Conservation (phyloP, 2,797 vertebrate genomes). For the Uromys caudimaculatus region DNA sequence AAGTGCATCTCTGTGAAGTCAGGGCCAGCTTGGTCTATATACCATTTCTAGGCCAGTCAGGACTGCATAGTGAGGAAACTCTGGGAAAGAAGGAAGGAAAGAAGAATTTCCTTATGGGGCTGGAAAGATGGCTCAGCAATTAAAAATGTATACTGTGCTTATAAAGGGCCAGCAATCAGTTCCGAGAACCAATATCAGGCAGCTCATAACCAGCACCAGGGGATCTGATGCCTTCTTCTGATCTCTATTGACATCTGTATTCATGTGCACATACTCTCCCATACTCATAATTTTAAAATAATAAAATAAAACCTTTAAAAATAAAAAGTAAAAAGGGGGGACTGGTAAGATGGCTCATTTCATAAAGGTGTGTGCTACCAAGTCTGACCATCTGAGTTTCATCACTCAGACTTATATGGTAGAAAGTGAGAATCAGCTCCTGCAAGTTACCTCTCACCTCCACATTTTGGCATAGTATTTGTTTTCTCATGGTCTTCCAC, state of each 20-base stretch:
- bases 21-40: background rate
- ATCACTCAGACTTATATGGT: background rate
- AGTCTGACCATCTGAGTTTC: too few species aligned
- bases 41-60: background rate
- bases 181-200: too few species aligned
- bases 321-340: background rate
- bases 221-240: background rate
- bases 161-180: too few species aligned
- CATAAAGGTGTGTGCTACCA: background rate
- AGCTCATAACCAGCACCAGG: background rate
- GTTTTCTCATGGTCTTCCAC: background rate
- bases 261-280: background rate
- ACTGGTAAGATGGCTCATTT: background rate
- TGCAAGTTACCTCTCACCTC: background rate
- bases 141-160: too few species aligned
- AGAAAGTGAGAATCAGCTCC: background rate
- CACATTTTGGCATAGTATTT: background rate
- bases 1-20: too few species aligned
- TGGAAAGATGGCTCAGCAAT: too few species aligned
- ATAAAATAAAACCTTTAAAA: background rate
- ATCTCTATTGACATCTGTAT: background rate
- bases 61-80: background rate
- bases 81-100: background rate
- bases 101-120: background rate
- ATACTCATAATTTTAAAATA: background rate